Percentiles rank a stretch among this genome's conserved stretches.
These are phyloP conservation scores for Sebastes variabilis DNA, from an alignment of 2,797 vertebrate genomes.

Conservation along the genomic window DNA sequence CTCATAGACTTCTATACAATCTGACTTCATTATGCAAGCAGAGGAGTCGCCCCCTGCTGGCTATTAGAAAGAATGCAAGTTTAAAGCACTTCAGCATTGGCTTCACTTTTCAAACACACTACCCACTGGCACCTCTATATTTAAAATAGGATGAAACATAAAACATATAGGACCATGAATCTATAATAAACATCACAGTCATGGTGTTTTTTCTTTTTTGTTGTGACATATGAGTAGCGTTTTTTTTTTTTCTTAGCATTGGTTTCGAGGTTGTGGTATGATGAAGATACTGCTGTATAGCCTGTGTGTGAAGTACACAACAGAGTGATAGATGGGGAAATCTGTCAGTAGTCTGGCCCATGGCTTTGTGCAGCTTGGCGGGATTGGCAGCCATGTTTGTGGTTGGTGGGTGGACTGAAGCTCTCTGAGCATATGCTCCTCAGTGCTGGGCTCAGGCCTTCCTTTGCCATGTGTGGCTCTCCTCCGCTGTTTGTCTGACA, in stretches of 20 bases:
- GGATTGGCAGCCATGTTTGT: conserved; percentile 22
- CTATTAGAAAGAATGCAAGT: no score
- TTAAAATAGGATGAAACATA: no score
- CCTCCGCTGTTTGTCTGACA: conserved; percentile 60
- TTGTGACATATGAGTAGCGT: not conserved
- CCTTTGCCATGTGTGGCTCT: conserved; percentile 55
- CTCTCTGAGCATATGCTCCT: conserved; percentile 63
- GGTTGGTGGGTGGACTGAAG: not conserved
- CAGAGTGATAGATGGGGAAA: conserved; percentile 21
- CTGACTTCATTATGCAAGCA: no score
- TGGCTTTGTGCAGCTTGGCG: conserved; percentile 30
- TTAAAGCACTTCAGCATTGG: no score
- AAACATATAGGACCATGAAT: no score
- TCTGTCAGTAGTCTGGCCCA: conserved; percentile 22
- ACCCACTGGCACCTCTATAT: no score
- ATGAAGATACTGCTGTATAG: not conserved
- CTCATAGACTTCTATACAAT: no score
- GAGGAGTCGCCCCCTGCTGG: no score
- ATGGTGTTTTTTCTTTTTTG: not conserved
- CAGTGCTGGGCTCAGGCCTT: conserved; percentile 26
- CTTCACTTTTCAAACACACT: no score
- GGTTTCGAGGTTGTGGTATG: conserved; percentile 16
- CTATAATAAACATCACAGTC: not conserved
- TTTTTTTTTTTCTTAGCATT: not conserved
- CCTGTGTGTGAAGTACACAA: conserved; percentile 4